Evolutionary conservation across 2,888 invertebrate genomes (phyloP).

Genomic region (Plebejus anna): DNA sequence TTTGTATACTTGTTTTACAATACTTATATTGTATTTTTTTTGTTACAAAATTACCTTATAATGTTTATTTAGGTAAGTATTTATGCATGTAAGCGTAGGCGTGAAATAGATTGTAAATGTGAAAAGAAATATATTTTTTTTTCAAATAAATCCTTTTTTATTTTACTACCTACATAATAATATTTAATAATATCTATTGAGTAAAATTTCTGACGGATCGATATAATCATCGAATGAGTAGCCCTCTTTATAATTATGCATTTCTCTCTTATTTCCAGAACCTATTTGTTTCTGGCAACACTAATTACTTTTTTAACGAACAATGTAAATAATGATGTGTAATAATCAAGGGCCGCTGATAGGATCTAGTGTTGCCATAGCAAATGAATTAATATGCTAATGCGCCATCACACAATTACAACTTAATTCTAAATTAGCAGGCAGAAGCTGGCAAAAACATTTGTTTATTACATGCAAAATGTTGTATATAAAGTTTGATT

Average conservation of each 20-base stretch:
- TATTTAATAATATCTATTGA: too few species aligned
- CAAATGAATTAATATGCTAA: conserved; percentile 61
- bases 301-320: conserved; percentile 16
- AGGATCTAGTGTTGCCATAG: conserved; percentile 54
- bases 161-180: too few species aligned
- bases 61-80: neutral
- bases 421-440: conserved; percentile 39
- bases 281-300: neutral
- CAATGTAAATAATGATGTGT: conserved; percentile 50
- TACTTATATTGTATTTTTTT: neutral
- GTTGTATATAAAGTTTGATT: neutral
- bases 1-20: neutral
- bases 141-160: too few species aligned
- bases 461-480: conserved; percentile 1
- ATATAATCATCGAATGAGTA: too few species aligned
- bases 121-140: neutral
- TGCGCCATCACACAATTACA: conserved; percentile 49
- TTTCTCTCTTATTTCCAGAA: neutral
- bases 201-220: too few species aligned
- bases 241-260: too few species aligned
- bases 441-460: neutral
- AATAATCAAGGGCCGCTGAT: conserved; percentile 60
- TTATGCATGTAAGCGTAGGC: neutral
- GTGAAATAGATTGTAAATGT: neutral
- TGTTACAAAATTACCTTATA: neutral